Evolutionary conservation across 2,797 vertebrate species (phyloP).

Genomic region (Platalea minor): DNA sequence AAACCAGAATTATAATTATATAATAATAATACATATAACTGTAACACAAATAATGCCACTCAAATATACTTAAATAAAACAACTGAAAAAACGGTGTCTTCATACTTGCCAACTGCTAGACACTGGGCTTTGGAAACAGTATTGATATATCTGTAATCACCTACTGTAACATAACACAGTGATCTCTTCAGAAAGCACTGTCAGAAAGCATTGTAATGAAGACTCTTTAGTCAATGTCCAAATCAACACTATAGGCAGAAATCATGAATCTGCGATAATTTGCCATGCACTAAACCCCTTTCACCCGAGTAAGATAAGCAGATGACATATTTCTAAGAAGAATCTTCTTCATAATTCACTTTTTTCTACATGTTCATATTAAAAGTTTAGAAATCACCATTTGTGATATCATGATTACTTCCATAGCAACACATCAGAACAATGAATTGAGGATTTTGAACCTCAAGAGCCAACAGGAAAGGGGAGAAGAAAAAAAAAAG

Average conservation of each 20-base stretch:
- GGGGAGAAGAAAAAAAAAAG: neutral
- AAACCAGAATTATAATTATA: neutral
- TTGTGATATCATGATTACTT: neutral
- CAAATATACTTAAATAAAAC: neutral
- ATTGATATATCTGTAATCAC: neutral
- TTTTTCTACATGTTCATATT: neutral
- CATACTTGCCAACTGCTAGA: neutral
- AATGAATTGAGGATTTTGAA: slow-evolving; percentile 22
- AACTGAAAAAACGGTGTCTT: neutral
- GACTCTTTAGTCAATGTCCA: neutral
- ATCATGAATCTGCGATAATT: neutral
- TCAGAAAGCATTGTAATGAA: neutral
- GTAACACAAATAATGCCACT: neutral
- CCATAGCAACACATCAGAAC: neutral
- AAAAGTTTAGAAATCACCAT: slow-evolving; percentile 28
- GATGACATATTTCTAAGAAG: slow-evolving; percentile 24
- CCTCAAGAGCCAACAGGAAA: slow-evolving; percentile 10
- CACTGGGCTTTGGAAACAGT: neutral
- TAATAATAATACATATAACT: neutral
- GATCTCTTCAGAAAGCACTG: neutral
- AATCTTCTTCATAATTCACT: neutral
- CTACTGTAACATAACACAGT: neutral
- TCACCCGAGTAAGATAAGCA: slow-evolving; percentile 2
- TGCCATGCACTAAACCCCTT: neutral
- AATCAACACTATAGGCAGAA: neutral